Base-by-base conservation (phyloP, 2,888 invertebrate genomes). In the Rutpela maculata region DNA sequence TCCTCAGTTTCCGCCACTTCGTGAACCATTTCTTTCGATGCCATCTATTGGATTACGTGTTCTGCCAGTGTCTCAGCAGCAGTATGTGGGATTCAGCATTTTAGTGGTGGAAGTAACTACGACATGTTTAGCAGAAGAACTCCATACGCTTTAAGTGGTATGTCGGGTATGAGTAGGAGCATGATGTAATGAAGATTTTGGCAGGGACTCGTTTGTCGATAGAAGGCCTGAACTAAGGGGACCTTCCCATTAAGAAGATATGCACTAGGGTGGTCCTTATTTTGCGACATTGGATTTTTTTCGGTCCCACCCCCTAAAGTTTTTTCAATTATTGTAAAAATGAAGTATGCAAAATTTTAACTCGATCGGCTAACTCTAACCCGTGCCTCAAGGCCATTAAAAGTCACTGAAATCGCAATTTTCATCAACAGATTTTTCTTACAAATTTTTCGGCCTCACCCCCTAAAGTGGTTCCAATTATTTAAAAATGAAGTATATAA, bases 111-210 rank as follows among this genome's bases (percentile, higher is more conserved):
- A 85, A 87, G 88, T 78, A 92, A 96, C 89, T 95, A 96, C 89
- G 92, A 93, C 84, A 95, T 96, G 94, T 96, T 95, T 91, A 96
- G 95, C 90, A 92, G 96, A 83, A 92, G 96, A 85, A 95, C 95
- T 84, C 95, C 96, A 84, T 95, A 96, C 84, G 95, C 95, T 7
- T 83, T 86, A 10, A 84, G 88, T 43, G 84, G 86, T 38, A 85
- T 86, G 55, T 84, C 89, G 81, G 85, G 87, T 63, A 87, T 89
- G n/a, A 87, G 88, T 12, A 85, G 89, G 57, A 89, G 89, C 91
- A 93, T 95, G 87, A 94, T 95, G 92, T 96, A 95, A n/a, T 90
- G 96, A 96, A 91, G 96, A 96, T 91, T 96, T 96, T 90, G 96
- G 96, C 91, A 92, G 96, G 84, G 96, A 96, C 91, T 95, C 95